These are phyloP conservation scores for Chaetophractus vellerosus DNA, from an alignment of 2,797 vertebrate genomes.

Conservation along the genomic window DNA sequence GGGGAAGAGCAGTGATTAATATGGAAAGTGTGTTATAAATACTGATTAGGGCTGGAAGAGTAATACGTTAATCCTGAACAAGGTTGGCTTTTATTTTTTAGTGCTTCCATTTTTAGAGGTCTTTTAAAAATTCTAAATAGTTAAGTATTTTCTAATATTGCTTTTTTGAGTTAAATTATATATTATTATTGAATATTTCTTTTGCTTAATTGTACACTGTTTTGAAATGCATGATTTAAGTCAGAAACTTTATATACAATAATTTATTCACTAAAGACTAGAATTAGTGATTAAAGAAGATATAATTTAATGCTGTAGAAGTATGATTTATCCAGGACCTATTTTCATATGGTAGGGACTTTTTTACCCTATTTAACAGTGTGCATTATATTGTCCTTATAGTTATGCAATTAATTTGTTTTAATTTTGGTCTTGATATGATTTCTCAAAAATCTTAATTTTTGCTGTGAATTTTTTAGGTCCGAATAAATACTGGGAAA, in stretches of 20 bases:
- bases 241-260: neutral
- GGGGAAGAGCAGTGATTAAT: neutral
- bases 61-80: neutral
- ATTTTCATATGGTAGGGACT: neutral
- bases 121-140: neutral
- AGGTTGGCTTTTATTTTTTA: neutral
- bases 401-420: neutral
- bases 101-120: neutral
- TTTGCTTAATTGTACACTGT: constrained; percentile 61
- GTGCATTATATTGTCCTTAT: neutral
- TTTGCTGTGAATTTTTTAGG: constrained; percentile 89
- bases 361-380: neutral
- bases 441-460: neutral
- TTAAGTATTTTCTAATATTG: neutral
- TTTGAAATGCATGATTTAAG: constrained; percentile 69
- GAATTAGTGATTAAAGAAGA: constrained; percentile 4
- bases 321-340: neutral
- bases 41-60: neutral
- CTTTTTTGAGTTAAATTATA: constrained; percentile 15
- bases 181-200: constrained; percentile 28
- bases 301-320: constrained; percentile 24
- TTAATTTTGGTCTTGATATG: neutral
- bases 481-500: constrained; percentile 99
- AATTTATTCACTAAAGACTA: constrained; percentile 6
- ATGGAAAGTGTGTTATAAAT: neutral